Evolutionary conservation across 2,797 vertebrate species (phyloP).

Genomic region (Serranus cabrilla): DNA sequence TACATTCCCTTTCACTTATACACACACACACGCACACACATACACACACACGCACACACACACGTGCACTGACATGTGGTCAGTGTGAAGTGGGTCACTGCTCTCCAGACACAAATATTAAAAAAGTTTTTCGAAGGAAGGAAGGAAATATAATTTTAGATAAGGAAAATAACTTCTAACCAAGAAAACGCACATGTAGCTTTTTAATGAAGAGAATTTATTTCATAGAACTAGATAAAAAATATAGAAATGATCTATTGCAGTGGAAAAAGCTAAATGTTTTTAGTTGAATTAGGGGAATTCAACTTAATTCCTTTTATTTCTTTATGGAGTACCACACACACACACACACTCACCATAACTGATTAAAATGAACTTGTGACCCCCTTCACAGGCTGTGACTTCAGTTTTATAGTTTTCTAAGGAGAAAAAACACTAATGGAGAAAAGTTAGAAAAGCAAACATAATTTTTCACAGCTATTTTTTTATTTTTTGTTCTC

Average conservation of each 20-base stretch:
- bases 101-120: slow-evolving; percentile 35
- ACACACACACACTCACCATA: neutral
- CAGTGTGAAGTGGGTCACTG: slow-evolving; percentile 64
- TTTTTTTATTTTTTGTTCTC: neutral
- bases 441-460: neutral
- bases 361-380: neutral
- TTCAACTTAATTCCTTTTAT: neutral
- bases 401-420: neutral
- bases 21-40: slow-evolving; percentile 16
- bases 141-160: slow-evolving; percentile 54
- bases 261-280: neutral
- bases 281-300: neutral
- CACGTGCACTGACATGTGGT: slow-evolving; percentile 28
- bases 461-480: neutral
- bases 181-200: slow-evolving; percentile 16
- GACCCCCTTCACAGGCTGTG: neutral
- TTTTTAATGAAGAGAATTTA: slow-evolving; percentile 1
- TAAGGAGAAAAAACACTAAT: neutral
- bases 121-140: slow-evolving; percentile 25
- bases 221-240: slow-evolving; percentile 9
- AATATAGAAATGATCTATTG: slow-evolving; percentile 1
- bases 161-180: slow-evolving; percentile 35
- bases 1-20: neutral
- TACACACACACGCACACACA: slow-evolving; percentile 7
- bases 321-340: slow-evolving; percentile 3